Conservation (phyloP, 2,113 vertebrate species). For the Oreochromis tanganicae region DNA sequence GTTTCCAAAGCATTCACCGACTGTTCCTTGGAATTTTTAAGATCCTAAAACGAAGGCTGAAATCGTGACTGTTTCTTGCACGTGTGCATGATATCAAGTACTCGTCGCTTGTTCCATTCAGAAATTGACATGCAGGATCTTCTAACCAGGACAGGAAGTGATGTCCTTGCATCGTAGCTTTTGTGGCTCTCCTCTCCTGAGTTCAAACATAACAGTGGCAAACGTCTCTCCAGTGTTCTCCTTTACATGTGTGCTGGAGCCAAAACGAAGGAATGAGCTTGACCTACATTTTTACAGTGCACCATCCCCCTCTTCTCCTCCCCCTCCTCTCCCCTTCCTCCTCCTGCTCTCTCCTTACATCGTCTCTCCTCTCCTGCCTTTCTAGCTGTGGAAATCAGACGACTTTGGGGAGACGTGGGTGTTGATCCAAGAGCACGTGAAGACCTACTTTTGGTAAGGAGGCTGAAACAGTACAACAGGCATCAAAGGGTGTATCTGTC, state of each 20-base stretch:
- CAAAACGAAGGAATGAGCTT: conserved; percentile 41
- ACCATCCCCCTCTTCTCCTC: background rate
- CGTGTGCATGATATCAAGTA: background rate
- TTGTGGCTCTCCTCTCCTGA: background rate
- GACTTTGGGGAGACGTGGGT: conserved; percentile 98
- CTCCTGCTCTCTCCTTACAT: background rate
- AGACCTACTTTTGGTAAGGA: conserved; percentile 91
- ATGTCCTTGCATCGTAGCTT: background rate
- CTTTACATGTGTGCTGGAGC: conserved; percentile 21
- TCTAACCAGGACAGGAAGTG: background rate
- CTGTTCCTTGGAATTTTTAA: background rate
- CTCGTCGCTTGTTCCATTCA: background rate
- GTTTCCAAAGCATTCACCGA: background rate
- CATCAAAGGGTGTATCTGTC: background rate
- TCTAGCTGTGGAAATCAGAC: conserved; percentile 95
- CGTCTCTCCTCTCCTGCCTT: background rate
- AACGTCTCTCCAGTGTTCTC: background rate
- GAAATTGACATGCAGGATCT: too few species aligned
- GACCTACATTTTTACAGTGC: conserved; percentile 59
- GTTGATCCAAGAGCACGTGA: conserved; percentile 97
- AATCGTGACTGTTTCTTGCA: background rate
- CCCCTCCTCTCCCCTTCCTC: background rate
- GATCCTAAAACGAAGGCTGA: background rate
- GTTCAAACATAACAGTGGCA: background rate
- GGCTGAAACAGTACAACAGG: background rate